Evolutionary conservation across 2,113 vertebrate species (phyloP), one percentile per base, ranked within the genome.

Genomic region (Prinia subflava): DNA sequence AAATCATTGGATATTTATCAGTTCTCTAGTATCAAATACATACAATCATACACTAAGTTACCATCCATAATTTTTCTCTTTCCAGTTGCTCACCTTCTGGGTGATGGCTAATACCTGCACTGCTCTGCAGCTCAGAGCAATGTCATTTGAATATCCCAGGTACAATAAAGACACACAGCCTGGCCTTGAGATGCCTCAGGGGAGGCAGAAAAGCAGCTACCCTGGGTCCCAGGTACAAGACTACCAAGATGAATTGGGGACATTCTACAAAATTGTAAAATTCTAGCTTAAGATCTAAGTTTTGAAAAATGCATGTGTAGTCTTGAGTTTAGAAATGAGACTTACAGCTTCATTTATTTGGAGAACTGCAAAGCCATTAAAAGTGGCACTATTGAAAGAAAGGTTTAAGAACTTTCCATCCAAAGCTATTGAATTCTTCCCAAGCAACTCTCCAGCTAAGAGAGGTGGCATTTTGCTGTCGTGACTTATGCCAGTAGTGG

Each of bases 391-490:
- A 11, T 4, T 75, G 73, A 53, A 80, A 88, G 37, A 87, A 63
- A 41, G 20, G 27, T 42, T 44, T 56, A 62, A 60, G 10, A 53
- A 37, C 17, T 63, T 94, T 37, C n/a, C 15, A 44, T 63, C 44
- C 44, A 85, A 84, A 86, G 52, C 17, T 67, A 18, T 19, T 80
- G n/a, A 79, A 87, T 76, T 81, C n/a, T 87, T 91, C 53, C 49
- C 25, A 76, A 49, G 56, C n/a, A 37, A 74, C 22, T 85, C 63
- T 62, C 7, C 7, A 44, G 68, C 27, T 59, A 63, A 70, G 41
- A 67, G 28, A 92, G 10, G 27, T 74, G 47, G 14, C 33, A 70
- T 80, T 93, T 87, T 87, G 44, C 56, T 69, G 18, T 74, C 1
- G 0, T 60, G 37, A 37, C 52, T 83, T 91, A 69, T 30, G 41